Evolutionary conservation across 2,797 vertebrate genomes (phyloP), one percentile per base, ranked within the genome.

Genomic region (Chrysocyon brachyurus): DNA sequence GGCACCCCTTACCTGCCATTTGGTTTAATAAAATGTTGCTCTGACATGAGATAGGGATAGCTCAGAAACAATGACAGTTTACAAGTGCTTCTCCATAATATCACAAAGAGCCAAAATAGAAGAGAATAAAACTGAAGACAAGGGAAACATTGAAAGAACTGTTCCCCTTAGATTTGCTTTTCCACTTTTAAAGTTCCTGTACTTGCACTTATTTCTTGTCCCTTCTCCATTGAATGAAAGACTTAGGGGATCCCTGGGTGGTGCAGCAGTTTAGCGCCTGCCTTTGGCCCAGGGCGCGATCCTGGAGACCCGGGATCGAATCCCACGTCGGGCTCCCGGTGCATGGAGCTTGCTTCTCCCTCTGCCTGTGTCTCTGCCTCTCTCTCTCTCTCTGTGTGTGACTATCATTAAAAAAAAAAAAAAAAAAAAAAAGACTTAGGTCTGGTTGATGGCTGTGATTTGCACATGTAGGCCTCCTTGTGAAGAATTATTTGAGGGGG

Each of bases 91-190:
- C 33, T 97, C 16, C 40, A 9, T 46, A 61, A 9, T 46, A 26
- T 73, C 21, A 26, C 17, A 8, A 26, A 22, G 8, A 92, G 49
- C 26, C 64, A 28, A 21, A 54, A 7, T 56, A 70, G 36, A 57
- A 83, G 40, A 61, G n/a, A 84, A 64, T n/a, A 63, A 36, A 87
- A 70, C 72, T 94, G 10, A 56, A 52, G 87, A 84, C 36, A 21
- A 72, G 57, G 15, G 57, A 59, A 82, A 6, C 54, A 52, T 54
- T 77, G 52, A 81, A 72, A 85, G 56, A 59, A 33, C 1, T 9
- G 49, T 94, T 79, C 70, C n/a, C 40, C 94, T 96, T 75, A 57
- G 77, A 82, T 81, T 75, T 40, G 5, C 2, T 87, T 95, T 94
- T 90, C 56, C 28, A 12, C 46, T 11, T 8, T 75, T 63, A 24